Conservation (phyloP, 2,888 invertebrate species). For the Eupithecia dodoneata region DNA sequence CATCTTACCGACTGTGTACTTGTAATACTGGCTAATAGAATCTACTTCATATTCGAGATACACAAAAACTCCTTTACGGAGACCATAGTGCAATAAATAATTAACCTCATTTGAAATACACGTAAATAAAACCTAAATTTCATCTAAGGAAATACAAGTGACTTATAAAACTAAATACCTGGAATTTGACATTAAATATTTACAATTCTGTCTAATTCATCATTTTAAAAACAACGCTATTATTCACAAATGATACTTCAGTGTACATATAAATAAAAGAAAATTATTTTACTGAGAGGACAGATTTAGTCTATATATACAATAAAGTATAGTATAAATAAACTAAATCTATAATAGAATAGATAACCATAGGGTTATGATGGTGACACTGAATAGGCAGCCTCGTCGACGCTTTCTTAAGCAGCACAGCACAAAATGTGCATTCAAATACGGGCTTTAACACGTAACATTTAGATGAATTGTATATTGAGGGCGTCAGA, state of each 20-base stretch:
- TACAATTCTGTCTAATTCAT: constrained; percentile 19
- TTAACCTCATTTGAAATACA: constrained; percentile 23
- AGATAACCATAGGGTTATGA: neutral
- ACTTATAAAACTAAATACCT: constrained; percentile 38
- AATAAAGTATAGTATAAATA: too few species aligned
- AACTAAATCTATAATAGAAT: too few species aligned
- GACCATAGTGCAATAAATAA: constrained; percentile 35
- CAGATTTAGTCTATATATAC: neutral
- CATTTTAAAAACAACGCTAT: constrained; percentile 9
- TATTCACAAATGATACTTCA: neutral
- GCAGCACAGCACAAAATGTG: too few species aligned
- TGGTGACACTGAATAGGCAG: neutral
- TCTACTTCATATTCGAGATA: constrained; percentile 44
- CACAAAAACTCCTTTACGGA: constrained; percentile 24
- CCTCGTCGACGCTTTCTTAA: neutral
- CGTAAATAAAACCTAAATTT: constrained; percentile 33
- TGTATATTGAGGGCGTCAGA: too few species aligned
- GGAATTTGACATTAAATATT: constrained; percentile 32
- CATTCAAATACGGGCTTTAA: too few species aligned
- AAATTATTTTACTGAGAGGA: neutral
- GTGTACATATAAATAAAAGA: neutral
- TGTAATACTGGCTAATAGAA: constrained; percentile 43
- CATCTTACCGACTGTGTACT: constrained; percentile 19
- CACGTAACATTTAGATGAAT: too few species aligned
- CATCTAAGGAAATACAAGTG: constrained; percentile 39